Evolutionary conservation across 2,797 vertebrate genomes (phyloP).

Genomic region (Cossypha caffra): DNA sequence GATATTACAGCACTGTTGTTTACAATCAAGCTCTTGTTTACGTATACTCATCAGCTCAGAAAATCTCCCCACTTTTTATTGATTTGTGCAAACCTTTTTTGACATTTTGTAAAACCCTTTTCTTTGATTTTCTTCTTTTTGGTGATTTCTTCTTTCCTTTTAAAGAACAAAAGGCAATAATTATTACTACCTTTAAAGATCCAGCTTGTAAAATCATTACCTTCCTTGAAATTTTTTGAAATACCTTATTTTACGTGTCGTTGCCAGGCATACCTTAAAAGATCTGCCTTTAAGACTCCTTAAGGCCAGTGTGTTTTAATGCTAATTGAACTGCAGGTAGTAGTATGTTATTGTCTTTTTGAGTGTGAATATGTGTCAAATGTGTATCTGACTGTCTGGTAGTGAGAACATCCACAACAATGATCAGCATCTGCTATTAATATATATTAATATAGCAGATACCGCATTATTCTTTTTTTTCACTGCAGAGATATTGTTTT

Average conservation of each 20-base stretch:
- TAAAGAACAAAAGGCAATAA: not conserved
- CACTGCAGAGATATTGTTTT: not conserved
- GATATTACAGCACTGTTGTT: slow-evolving; percentile 21
- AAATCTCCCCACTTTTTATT: not conserved
- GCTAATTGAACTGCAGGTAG: slow-evolving; percentile 14
- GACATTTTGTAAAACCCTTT: not conserved
- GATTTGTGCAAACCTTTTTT: not conserved
- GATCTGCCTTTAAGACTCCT: slow-evolving; percentile 3
- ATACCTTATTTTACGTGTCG: not conserved
- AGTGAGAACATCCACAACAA: not conserved
- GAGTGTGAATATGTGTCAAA: not conserved
- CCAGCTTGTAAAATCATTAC: slow-evolving; percentile 4
- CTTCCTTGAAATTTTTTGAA: not conserved
- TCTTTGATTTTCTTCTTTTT: not conserved
- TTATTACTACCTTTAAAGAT: not conserved
- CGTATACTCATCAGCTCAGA: not conserved
- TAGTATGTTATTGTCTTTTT: not conserved
- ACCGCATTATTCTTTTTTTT: not conserved
- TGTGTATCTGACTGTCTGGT: not conserved
- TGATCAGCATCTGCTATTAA: not conserved
- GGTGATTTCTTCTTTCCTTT: not conserved
- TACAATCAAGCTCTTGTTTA: slow-evolving; percentile 30
- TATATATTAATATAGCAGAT: slow-evolving; percentile 14
- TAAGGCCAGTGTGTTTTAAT: not conserved
- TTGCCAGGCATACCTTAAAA: not conserved